phyloP scores from a whole-genome alignment of 2,113 vertebrate genomes.

The Brienomyrus longianalis region DNA sequence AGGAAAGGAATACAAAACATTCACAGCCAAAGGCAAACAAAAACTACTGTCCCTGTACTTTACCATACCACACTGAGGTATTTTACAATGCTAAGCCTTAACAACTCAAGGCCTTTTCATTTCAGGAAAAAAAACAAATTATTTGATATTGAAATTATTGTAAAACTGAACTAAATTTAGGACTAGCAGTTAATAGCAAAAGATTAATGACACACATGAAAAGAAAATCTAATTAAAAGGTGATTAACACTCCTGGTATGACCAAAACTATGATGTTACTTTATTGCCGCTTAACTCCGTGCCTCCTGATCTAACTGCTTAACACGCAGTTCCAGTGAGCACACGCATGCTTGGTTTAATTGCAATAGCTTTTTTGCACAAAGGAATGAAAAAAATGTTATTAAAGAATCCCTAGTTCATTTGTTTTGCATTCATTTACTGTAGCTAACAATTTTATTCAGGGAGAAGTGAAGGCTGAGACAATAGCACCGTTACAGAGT shows the following conservation, averaged over 20 bases:
- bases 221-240: conserved; percentile 46
- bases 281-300: background rate
- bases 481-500: background rate
- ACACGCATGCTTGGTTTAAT: background rate
- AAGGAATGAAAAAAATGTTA: background rate
- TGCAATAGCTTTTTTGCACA: background rate
- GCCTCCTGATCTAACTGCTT: background rate
- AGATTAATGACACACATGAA: conserved; percentile 55
- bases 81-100: background rate
- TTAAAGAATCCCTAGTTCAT: background rate
- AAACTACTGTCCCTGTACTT: background rate
- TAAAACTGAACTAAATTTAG: background rate
- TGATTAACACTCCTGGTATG: conserved; percentile 47
- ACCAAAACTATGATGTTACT: conserved; percentile 10
- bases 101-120: background rate
- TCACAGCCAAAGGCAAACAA: background rate
- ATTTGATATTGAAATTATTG: background rate
- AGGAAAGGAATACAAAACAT: background rate
- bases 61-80: background rate
- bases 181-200: background rate
- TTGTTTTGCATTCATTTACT: background rate
- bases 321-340: background rate
- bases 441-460: conserved; percentile 5
- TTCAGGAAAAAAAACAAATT: background rate
- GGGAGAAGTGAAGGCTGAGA: background rate